Evolutionary conservation across 64 coral and sea anemone species (phyloP), one percentile per base, ranked within the genome.

Genomic region (Pocillopora verrucosa): DNA sequence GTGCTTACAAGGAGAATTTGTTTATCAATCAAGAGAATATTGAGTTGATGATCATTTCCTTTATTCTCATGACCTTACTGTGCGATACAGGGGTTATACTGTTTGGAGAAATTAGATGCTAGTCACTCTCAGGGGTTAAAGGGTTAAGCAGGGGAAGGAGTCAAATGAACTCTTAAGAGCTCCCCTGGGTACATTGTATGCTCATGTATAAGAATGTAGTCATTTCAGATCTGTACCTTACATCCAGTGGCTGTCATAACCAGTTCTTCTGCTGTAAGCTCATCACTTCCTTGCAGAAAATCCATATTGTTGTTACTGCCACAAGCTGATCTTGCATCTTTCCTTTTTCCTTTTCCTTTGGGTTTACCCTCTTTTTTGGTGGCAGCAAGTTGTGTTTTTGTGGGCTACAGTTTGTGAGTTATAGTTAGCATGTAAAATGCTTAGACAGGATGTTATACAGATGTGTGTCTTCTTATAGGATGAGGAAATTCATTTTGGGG

Each of bases 231-330:
- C 36, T 34, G 68, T 57, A 93, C 92, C 92, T 93, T 80, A 76
- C 92, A 93, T 24, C 92, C 92, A 14, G 92, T 93, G 17, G 78
- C 70, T 75, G 88, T 68, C 75, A 90, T 90, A 11, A 94, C 93
- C 56, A 90, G 11, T 16, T 94, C 61, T 30, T 78, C 82, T 83
- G 88, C 75, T 56, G 65, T 36, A 6, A 65, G 35, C n/a, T 59
- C n/a, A 76, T 25, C 26, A 5, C 22, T 60, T 34, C 26, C 79
- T 72, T 67, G 72, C 11, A 34, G 19, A 30, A 16, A 65, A 57
- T 56, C 13, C 13, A 26, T 76, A 51, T 25, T 74, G 11, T 74
- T 22, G 36, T 10, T 14, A 81, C 24, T 80, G 61, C 30, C 13
- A 57, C 51, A 1, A 5, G 37, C 26, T 78, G 12, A 56, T 74